Evolutionary conservation across 2,797 vertebrate genomes (phyloP), one percentile per base, ranked within the genome.

Genomic region (Takifugu ocellatus): DNA sequence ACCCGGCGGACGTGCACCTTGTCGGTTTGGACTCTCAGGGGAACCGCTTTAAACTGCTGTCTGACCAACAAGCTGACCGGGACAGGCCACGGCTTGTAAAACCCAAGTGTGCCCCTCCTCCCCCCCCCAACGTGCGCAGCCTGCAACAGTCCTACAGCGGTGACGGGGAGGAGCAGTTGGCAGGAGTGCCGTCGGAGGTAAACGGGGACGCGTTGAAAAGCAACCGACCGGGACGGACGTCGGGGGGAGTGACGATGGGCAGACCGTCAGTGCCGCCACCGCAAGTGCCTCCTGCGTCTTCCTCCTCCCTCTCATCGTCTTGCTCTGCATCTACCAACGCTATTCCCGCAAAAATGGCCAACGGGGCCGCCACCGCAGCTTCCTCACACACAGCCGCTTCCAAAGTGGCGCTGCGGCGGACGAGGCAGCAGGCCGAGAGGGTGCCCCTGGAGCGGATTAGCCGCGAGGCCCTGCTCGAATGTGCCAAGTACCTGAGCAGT

Each of bases 21-120:
- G 95, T 98, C 24, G 97, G 94, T 67, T 92, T 97, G 59, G 97
- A 99, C 93, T 99, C 97, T 91, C 95, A 98, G 93, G 96, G 97
- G 89, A 98, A 99, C 87, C 96, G 95, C 71, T 99, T 98, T 82
- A 98, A 97, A 88, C 94, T 99, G 87, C 92, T 99, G 72, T 94
- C 95, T 8, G 97, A 99, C 88, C 94, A 95, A 89, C 94, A 93
- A 81, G 90, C 91, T 17, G 95, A 97, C 83, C 91, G 93, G 77
- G 96, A 98, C 89, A 90, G 94, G 68, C 95, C 95, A 25, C 92
- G 95, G 44, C 92, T 96, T 33, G 92, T 98, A 54, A 99, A 99
- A 87, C 97, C 97, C 89, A 98, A 97, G 86, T 99, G 97, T 66
- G 96, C 97, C 45, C 97, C 97, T 1, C 97, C 97, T 27, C 97